phyloP scores from a whole-genome alignment of 2,113 vertebrate genomes.

The Zeus faber region DNA sequence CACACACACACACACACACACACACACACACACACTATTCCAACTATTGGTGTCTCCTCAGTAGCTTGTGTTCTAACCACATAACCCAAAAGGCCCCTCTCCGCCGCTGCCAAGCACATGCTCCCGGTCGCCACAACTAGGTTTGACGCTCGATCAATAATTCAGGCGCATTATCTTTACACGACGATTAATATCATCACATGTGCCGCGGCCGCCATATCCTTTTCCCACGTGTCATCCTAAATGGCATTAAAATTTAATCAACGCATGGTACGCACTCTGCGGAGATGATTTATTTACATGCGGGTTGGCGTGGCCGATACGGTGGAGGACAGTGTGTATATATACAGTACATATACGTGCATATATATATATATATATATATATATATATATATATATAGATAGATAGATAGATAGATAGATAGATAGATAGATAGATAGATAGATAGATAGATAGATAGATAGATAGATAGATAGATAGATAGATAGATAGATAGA shows the following conservation, averaged over 20 bases:
- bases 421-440: too few species aligned
- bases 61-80: conserved; percentile 1
- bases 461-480: too few species aligned
- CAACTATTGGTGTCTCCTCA: too few species aligned
- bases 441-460: too few species aligned
- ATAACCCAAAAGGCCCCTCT: conserved; percentile 7
- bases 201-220: conserved; percentile 30
- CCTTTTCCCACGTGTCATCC: conserved; percentile 28
- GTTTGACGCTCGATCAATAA: conserved; percentile 54
- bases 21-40: conserved; percentile 4
- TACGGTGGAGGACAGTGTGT: conserved; percentile 18
- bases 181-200: conserved; percentile 51
- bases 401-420: too few species aligned
- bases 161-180: conserved; percentile 56
- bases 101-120: conserved; percentile 4
- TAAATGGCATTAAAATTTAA: conserved; percentile 60
- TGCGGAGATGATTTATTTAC: conserved; percentile 52
- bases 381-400: too few species aligned
- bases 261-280: conserved; percentile 35
- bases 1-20: background rate
- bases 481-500: too few species aligned
- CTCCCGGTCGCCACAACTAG: conserved; percentile 31
- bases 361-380: too few species aligned
- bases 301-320: conserved; percentile 23
- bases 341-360: too few species aligned